These are phyloP conservation scores for Drosophila kambysellisi DNA, from an alignment of 2,888 invertebrate genomes.

Conservation along the genomic window DNA sequence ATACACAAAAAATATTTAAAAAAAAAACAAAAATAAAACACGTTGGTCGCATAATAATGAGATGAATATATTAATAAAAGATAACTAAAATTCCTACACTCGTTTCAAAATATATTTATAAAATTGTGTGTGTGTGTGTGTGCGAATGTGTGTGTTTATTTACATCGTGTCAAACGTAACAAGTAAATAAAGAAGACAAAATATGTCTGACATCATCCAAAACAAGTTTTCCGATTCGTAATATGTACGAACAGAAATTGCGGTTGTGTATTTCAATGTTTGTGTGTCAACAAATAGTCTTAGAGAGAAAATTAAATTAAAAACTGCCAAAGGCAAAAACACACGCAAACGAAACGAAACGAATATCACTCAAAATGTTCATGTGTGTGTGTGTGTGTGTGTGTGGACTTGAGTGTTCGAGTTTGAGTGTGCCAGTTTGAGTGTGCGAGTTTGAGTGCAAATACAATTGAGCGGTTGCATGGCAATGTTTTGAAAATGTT, in stretches of 20 bases:
- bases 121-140: constrained; percentile 9
- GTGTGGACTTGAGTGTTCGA: not conserved
- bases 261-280: constrained; percentile 31
- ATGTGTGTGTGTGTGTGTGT: not conserved
- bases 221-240: constrained; percentile 52
- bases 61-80: constrained; percentile 4
- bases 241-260: constrained; percentile 32
- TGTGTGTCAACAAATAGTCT: constrained; percentile 58
- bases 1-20: not conserved
- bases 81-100: constrained; percentile 13
- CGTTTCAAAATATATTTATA: constrained; percentile 26
- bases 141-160: not conserved
- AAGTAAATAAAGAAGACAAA: constrained; percentile 42
- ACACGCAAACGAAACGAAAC: constrained; percentile 31
- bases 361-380: constrained; percentile 45
- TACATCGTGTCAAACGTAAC: constrained; percentile 20
- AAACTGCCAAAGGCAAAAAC: constrained; percentile 27
- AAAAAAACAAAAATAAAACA: constrained; percentile 2
- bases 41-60: constrained; percentile 32
- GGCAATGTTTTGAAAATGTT: constrained; percentile 20
- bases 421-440: not conserved
- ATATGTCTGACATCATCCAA: constrained; percentile 70
- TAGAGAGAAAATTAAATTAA: constrained; percentile 41
- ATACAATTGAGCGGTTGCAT: constrained; percentile 15
- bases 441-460: constrained; percentile 15